Percentiles rank a stretch among this genome's conserved stretches.
These are phyloP conservation scores for Caenorhabditis panamensis DNA, from an alignment of 2,888 invertebrate genomes.

Conservation along the genomic window DNA sequence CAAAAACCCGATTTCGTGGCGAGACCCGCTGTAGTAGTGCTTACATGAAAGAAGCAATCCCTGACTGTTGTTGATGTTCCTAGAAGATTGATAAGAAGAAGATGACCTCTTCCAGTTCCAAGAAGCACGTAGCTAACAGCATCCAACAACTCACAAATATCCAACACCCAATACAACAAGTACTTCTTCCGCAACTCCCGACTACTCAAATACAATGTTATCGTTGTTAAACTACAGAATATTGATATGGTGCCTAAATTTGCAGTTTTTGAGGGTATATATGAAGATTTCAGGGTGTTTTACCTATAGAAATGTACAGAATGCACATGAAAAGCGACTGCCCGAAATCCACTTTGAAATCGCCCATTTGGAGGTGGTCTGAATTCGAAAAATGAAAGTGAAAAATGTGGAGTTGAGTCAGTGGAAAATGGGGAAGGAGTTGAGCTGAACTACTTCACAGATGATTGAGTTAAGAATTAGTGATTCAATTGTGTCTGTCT, in stretches of 20 bases:
- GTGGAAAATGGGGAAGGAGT: too few species aligned
- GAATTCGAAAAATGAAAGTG: conserved; percentile 1
- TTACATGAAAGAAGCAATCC: conserved; percentile 66
- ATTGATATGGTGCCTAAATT: conserved; percentile 57
- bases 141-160: conserved; percentile 72
- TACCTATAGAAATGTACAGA: conserved; percentile 68
- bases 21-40: too few species aligned
- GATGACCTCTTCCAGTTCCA: conserved; percentile 59
- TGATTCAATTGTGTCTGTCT: too few species aligned
- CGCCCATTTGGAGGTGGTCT: conserved; percentile 51
- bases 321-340: conserved; percentile 72
- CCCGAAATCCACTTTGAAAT: conserved; percentile 60
- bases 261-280: not conserved
- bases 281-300: not conserved
- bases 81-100: conserved; percentile 57
- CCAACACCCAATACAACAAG: conserved; percentile 69
- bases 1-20: too few species aligned
- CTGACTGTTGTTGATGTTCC: conserved; percentile 63
- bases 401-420: too few species aligned
- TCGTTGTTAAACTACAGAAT: conserved; percentile 60
- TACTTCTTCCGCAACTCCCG: conserved; percentile 67
- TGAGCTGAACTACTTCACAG: too few species aligned
- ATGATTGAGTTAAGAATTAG: too few species aligned
- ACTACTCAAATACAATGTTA: conserved; percentile 63
- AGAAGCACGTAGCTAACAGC: conserved; percentile 66